Evolutionary conservation across 2,113 vertebrate genomes (phyloP), one percentile per base, ranked within the genome.

Genomic region (Sinosuthora webbiana): DNA sequence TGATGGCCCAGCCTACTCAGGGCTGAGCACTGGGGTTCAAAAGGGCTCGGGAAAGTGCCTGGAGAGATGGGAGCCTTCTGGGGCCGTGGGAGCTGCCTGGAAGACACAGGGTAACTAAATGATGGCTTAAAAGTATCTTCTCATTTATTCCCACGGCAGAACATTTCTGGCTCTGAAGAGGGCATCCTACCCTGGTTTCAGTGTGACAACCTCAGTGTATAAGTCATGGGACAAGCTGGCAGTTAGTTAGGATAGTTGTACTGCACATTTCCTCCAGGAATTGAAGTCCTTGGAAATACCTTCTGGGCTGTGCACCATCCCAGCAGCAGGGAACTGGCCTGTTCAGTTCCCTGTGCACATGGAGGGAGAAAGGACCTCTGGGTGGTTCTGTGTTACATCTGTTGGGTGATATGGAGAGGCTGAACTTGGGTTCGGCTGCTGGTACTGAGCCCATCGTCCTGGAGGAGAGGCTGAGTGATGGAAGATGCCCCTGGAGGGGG

Each of bases 401-500:
- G 3, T 50, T 77, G 63, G 57, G 37, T 6, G 3, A 13, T 50
- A 24, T 0, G 1, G 25, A 53, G 25, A 21, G 37, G 24, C 19
- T 83, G 57, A 56, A 13, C 27, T 37, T 33, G 39, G 33, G 21
- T 82, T 87, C 74, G 52, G 71, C 47, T 81, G 50, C 89, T 83
- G 86, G 45, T 65, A 30, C 59, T 0, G 5, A 92, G 39, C 21
- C n/a, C 42, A 2, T 70, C 0, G 0, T 35, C 15, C 57, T 27
- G 10, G 23, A 23, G 69, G 24, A 89, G 27, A 70, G 52, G 12
- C 27, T 52, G 81, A 68, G 35, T 7, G 63, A 67, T 41, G 53
- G 57, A 53, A 83, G 22, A 16, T 82, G 62, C 5, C 49, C 45
- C 52, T 39, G n/a, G 24, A 65, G 42, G 76, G 19, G 42, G 30